A percentile compares a stretch with the other conserved stretches of the same genome.
These are phyloP conservation scores for Calliphora vomitoria DNA, from an alignment of 2,888 invertebrate genomes.

Conservation along the genomic window DNA sequence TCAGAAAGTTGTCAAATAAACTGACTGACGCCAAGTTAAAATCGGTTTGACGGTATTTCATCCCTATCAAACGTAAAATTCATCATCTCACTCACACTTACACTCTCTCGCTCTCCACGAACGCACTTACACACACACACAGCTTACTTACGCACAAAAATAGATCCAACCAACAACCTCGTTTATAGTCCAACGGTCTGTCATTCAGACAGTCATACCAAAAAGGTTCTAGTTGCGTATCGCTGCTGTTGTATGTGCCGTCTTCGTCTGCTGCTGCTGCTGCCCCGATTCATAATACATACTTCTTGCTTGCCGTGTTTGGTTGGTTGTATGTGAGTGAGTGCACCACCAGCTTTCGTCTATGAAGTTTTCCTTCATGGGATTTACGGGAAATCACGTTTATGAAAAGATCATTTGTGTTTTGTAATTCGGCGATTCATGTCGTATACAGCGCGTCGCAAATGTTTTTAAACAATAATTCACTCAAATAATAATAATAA, in stretches of 20 bases:
- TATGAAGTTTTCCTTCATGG: slow-evolving; percentile 72
- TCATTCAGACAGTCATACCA: slow-evolving; percentile 36
- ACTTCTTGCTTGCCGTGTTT: slow-evolving; percentile 20
- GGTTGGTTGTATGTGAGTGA: slow-evolving; percentile 42
- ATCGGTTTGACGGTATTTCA: slow-evolving; percentile 63
- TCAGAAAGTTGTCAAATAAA: slow-evolving; percentile 15
- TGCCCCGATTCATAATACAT: not conserved
- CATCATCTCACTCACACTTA: not conserved
- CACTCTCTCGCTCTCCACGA: slow-evolving; percentile 12
- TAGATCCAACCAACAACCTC: slow-evolving; percentile 40
- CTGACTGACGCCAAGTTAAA: slow-evolving; percentile 31
- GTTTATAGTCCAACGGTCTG: not conserved
- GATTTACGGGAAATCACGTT: slow-evolving; percentile 75
- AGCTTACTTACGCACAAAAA: slow-evolving; percentile 29
- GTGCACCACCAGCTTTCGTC: slow-evolving; percentile 62
- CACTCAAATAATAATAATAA: slow-evolving; percentile 5
- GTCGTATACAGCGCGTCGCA: slow-evolving; percentile 74
- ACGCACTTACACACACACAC: not conserved
- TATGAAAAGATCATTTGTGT: slow-evolving; percentile 75
- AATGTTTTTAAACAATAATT: slow-evolving; percentile 46
- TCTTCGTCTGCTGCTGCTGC: slow-evolving; percentile 13
- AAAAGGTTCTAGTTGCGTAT: slow-evolving; percentile 73
- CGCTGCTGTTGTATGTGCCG: slow-evolving; percentile 38
- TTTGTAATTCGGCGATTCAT: slow-evolving; percentile 75
- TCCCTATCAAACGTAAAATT: slow-evolving; percentile 50